phyloP scores from a whole-genome alignment of 2,888 invertebrate genomes.

The Stegana nigrithorax region DNA sequence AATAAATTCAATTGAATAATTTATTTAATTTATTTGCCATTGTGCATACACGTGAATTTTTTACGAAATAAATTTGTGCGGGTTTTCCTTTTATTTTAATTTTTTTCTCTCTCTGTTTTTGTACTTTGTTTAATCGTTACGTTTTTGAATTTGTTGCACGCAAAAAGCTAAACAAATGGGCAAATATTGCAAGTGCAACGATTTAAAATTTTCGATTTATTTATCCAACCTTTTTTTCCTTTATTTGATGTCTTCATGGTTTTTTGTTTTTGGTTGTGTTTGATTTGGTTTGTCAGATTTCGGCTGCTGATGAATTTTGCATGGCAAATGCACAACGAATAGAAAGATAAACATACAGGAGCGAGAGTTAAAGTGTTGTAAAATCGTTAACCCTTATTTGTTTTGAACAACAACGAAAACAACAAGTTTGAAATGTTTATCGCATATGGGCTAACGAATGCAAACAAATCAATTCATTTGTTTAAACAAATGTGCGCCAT shows the following conservation, averaged over 20 bases:
- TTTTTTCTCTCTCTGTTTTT: neutral
- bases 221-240: no score
- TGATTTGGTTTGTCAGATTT: no score
- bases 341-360: no score
- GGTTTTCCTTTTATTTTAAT: neutral
- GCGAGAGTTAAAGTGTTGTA: conserved; percentile 9
- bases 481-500: conserved; percentile 45
- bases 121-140: neutral
- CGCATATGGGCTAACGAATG: conserved; percentile 44
- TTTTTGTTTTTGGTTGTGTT: no score
- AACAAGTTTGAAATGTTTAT: conserved; percentile 25
- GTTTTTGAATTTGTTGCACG: no score
- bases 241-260: no score
- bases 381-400: neutral
- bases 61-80: neutral
- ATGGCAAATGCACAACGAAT: neutral
- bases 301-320: neutral
- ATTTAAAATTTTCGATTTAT: no score
- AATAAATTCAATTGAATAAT: conserved; percentile 66
- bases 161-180: no score
- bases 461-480: conserved; percentile 62
- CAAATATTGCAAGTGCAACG: no score
- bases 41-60: conserved; percentile 37
- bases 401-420: conserved; percentile 1
- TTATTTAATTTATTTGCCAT: conserved; percentile 64